A percentile compares a stretch with the other conserved stretches of the same genome.
Evolutionary conservation across 2,888 invertebrate species (phyloP).

Genomic region (Leptura quadrifasciata): DNA sequence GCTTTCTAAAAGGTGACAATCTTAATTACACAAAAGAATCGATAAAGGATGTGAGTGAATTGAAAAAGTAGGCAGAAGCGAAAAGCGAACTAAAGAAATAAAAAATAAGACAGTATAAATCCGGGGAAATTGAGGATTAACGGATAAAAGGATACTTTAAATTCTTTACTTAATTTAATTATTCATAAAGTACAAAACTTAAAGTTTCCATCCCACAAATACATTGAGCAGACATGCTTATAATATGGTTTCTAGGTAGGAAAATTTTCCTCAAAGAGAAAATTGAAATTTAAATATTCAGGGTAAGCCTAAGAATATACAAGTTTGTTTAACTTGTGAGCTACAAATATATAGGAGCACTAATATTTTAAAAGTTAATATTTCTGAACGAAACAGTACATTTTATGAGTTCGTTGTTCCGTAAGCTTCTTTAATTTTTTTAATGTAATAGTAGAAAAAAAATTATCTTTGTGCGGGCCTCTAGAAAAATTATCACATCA

Average conservation of each 20-base stretch:
- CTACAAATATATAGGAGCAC: neutral
- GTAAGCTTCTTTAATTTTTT: too few species aligned
- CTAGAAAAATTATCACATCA: too few species aligned
- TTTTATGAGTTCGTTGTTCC: too few species aligned
- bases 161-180: neutral
- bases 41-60: neutral
- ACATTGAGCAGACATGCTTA: neutral
- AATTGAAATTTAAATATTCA: neutral
- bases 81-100: neutral
- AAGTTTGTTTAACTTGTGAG: neutral
- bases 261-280: neutral
- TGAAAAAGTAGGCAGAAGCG: neutral
- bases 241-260: neutral
- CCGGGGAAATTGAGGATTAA: neutral
- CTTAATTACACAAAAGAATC: neutral
- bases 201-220: neutral
- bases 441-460: too few species aligned
- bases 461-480: too few species aligned
- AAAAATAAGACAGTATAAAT: neutral
- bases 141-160: neutral
- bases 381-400: neutral
- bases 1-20: neutral
- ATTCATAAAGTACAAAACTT: neutral
- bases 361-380: neutral
- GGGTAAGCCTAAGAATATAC: neutral